phyloP scores from a whole-genome alignment of 2,113 vertebrate species.

The Hydrolagus affinis region DNA sequence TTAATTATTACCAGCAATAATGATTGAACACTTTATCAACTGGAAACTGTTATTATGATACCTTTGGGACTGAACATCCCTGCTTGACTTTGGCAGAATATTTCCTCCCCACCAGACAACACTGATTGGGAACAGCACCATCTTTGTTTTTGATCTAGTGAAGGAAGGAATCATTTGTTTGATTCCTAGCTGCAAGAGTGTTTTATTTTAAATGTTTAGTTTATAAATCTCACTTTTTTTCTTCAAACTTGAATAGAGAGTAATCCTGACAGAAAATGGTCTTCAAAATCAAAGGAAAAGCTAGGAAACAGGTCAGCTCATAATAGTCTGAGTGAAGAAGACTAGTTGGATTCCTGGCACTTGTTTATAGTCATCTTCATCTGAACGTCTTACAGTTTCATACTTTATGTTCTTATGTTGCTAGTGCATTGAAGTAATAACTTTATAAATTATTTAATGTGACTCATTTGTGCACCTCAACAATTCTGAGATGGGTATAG shows the following conservation, averaged over 20 bases:
- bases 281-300: constrained; percentile 33
- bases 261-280: constrained; percentile 25
- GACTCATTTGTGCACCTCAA: neutral
- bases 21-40: no score
- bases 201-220: no score
- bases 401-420: neutral
- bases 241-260: constrained; percentile 34
- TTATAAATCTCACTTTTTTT: neutral
- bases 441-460: neutral
- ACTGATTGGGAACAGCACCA: no score
- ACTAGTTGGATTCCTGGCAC: constrained; percentile 29
- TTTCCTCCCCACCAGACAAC: no score
- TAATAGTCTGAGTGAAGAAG: constrained; percentile 31
- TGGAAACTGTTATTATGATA: no score
- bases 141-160: no score
- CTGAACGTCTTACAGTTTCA: neutral
- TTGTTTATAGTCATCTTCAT: neutral
- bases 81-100: no score
- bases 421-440: neutral
- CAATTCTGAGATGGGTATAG: neutral
- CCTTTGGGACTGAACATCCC: no score
- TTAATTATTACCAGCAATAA: no score
- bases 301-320: neutral
- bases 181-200: no score
- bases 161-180: no score